These are phyloP conservation scores for Hetaerina americana DNA, from an alignment of 1,140 invertebrate genomes.

Conservation along the genomic window DNA sequence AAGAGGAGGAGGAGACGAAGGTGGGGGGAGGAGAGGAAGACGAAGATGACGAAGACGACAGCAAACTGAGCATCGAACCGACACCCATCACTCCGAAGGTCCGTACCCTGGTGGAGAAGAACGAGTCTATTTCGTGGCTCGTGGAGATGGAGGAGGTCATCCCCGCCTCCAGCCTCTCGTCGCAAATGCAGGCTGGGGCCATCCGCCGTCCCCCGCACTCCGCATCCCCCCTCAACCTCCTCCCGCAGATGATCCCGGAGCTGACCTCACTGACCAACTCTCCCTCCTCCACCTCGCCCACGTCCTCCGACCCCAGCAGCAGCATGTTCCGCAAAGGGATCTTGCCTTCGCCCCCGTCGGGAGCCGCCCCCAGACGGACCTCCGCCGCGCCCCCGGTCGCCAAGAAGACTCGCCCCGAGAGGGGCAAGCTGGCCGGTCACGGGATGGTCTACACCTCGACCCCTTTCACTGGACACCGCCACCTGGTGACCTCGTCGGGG, in stretches of 20 bases:
- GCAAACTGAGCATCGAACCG: background rate
- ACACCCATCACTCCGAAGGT: slow-evolving; percentile 29
- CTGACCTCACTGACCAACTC: background rate
- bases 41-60: background rate
- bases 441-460: background rate
- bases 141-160: slow-evolving; percentile 47
- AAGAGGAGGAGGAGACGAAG: background rate
- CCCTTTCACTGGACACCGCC: background rate
- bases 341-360: background rate
- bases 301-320: background rate
- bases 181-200: background rate
- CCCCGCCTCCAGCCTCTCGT: background rate
- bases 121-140: slow-evolving; percentile 70
- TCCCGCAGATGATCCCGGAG: background rate
- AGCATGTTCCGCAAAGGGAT: background rate
- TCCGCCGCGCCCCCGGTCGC: background rate
- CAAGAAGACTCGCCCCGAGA: background rate
- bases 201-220: background rate
- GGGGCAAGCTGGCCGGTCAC: too few relatives aligned
- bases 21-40: background rate
- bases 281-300: background rate
- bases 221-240: background rate
- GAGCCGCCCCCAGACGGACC: background rate
- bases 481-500: too few relatives aligned
- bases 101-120: slow-evolving; percentile 67